Percentiles rank a stretch among this genome's conserved stretches.
Evolutionary conservation across 2,888 invertebrate species (phyloP).

Genomic region (Girardia tigrina): DNA sequence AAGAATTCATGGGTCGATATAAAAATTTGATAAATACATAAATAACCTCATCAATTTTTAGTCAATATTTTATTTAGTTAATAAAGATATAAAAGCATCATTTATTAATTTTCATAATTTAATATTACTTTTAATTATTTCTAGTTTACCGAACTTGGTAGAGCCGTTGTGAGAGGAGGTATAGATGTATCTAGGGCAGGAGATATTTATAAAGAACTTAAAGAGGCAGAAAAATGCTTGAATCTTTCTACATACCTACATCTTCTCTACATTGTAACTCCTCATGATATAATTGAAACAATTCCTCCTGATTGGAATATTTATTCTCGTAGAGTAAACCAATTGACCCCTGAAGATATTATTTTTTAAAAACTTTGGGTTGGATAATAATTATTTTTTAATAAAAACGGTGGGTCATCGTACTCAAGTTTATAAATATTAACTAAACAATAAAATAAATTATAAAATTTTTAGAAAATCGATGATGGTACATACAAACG

Average conservation of each 20-base stretch:
- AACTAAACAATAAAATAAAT: too few relatives aligned
- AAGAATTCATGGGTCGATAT: too few relatives aligned
- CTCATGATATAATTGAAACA: conserved; percentile 57
- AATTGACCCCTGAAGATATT: conserved; percentile 58
- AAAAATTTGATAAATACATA: too few relatives aligned
- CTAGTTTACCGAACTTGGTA: conserved; percentile 56
- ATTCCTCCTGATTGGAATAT: conserved; percentile 44
- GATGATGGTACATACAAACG: conserved; percentile 57
- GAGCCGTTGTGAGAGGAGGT: conserved; percentile 72
- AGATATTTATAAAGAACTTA: conserved; percentile 63
- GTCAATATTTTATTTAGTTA: too few relatives aligned
- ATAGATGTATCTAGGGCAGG: conserved; percentile 63
- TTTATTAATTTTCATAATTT: too few relatives aligned
- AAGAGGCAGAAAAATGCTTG: conserved; percentile 61
- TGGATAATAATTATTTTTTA: too few relatives aligned
- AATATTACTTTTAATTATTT: conserved; percentile 38
- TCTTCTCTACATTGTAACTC: conserved; percentile 71
- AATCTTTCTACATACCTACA: conserved; percentile 70
- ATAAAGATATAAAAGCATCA: too few relatives aligned
- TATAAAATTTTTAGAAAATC: conserved; percentile 34
- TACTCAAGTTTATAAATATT: too few relatives aligned
- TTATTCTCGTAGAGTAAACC: conserved; percentile 55
- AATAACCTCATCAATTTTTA: too few relatives aligned
- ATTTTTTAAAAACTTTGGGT: too few relatives aligned
- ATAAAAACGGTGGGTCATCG: too few relatives aligned